Evolutionary conservation across 1,140 invertebrate species (phyloP).

Genomic region (Drosophila guanche): DNA sequence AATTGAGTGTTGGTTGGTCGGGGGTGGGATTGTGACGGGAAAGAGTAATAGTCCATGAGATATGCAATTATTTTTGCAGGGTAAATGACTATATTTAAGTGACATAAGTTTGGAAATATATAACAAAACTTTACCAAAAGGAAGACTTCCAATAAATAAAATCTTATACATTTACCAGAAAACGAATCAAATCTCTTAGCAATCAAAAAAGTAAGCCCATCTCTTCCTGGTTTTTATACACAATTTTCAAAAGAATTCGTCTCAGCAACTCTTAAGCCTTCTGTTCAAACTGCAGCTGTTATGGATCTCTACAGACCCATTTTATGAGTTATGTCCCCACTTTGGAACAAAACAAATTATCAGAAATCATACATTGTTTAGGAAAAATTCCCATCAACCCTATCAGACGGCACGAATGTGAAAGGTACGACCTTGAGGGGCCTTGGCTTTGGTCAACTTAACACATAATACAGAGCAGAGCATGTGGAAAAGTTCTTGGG

Average conservation of each 20-base stretch:
- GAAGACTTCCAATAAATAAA: too few relatives aligned
- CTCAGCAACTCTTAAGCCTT: constrained; percentile 25
- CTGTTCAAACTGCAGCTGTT: constrained; percentile 41
- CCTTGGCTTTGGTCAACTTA: constrained; percentile 59
- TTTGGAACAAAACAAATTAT: constrained; percentile 31
- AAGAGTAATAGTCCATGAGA: too few relatives aligned
- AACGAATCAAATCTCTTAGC: too few relatives aligned
- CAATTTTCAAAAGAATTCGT: not conserved
- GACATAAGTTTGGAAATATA: too few relatives aligned
- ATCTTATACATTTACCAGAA: too few relatives aligned
- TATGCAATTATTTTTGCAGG: not conserved
- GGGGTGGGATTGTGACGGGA: not conserved
- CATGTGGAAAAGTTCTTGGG: constrained; percentile 59
- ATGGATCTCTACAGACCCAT: constrained; percentile 18
- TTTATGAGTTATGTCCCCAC: constrained; percentile 26
- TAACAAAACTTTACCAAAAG: too few relatives aligned
- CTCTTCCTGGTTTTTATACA: not conserved
- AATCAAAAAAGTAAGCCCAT: too few relatives aligned
- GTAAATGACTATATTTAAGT: not conserved
- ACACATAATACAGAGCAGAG: constrained; percentile 76
- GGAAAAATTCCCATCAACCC: constrained; percentile 46
- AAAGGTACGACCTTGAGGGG: constrained; percentile 70
- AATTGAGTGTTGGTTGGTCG: constrained; percentile 48
- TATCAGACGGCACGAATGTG: constrained; percentile 29
- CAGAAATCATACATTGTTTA: constrained; percentile 44